Conservation (phyloP, 1,140 invertebrate genomes). For the Ectropis grisescens region DNA sequence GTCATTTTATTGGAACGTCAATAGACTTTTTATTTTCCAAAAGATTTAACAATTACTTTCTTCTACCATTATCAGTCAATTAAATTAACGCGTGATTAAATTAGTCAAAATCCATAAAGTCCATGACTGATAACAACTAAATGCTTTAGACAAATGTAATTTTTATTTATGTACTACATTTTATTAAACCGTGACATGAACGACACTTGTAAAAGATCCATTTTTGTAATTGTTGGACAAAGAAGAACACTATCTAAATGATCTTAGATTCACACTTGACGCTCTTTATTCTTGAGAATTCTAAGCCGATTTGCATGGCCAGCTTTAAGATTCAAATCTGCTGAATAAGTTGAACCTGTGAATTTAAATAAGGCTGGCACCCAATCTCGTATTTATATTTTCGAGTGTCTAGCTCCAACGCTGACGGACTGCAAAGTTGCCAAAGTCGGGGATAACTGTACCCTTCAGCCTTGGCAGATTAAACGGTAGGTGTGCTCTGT, state of each 20-base stretch:
- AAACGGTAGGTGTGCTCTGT: constrained; percentile 11
- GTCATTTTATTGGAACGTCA: too few relatives aligned
- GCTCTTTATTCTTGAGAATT: constrained; percentile 20
- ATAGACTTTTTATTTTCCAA: too few relatives aligned
- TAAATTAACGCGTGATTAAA: too few relatives aligned
- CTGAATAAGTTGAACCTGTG: constrained; percentile 24
- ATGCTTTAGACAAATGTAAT: too few relatives aligned
- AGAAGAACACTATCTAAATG: background rate
- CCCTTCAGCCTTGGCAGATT: constrained; percentile 8
- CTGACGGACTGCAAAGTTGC: constrained; percentile 15
- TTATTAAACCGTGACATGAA: too few relatives aligned
- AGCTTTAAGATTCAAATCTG: constrained; percentile 24
- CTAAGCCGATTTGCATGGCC: constrained; percentile 21
- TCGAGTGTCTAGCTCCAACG: constrained; percentile 14
- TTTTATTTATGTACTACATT: too few relatives aligned
- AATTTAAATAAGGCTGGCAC: constrained; percentile 22
- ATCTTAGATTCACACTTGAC: constrained; percentile 4
- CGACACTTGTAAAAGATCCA: too few relatives aligned
- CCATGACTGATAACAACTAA: too few relatives aligned
- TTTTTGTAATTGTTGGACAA: too few relatives aligned
- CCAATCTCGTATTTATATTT: constrained; percentile 10
- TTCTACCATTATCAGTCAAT: too few relatives aligned
- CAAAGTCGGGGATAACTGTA: constrained; percentile 12
- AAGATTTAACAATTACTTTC: too few relatives aligned
- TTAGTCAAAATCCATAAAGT: too few relatives aligned